A percentile compares a stretch with the other conserved stretches of the same genome.
Conservation (phyloP, 1,140 invertebrate species). For the Drosophila leontia region DNA sequence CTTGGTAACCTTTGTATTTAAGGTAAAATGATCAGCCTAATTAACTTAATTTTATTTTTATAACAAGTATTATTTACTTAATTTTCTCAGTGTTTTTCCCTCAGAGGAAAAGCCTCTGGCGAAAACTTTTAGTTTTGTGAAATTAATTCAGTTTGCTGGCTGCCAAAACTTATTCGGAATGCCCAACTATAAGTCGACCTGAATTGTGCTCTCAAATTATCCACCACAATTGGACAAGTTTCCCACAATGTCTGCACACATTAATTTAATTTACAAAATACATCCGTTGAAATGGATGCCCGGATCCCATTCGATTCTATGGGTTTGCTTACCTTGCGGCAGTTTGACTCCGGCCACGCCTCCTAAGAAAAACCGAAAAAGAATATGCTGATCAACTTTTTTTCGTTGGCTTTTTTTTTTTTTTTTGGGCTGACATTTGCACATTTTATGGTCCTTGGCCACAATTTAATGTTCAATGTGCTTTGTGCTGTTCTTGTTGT, state of each 20-base stretch:
- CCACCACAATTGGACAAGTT: conserved; percentile 3
- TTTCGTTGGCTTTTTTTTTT: conserved; percentile 31
- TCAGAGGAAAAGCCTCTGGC: neutral
- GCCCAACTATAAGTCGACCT: neutral
- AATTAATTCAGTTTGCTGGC: conserved; percentile 16
- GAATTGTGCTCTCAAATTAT: conserved; percentile 19
- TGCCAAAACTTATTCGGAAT: neutral
- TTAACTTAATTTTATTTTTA: neutral
- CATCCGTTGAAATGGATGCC: conserved; percentile 21
- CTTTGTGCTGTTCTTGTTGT: conserved; percentile 19
- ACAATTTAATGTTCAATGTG: conserved; percentile 52
- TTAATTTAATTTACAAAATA: conserved; percentile 35
- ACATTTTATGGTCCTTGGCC: conserved; percentile 67
- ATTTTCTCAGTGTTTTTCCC: neutral
- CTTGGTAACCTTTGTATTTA: neutral
- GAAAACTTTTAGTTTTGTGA: conserved; percentile 3
- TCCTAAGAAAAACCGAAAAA: conserved; percentile 1
- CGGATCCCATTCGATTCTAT: conserved; percentile 30
- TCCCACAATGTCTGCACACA: neutral
- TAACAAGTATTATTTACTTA: neutral
- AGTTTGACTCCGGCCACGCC: conserved; percentile 22
- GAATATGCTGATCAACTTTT: conserved; percentile 46
- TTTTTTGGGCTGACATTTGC: conserved; percentile 63
- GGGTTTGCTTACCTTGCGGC: conserved; percentile 52
- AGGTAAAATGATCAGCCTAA: neutral